These are phyloP conservation scores for Eilema griseolum DNA, from an alignment of 2,888 invertebrate genomes.

Conservation along the genomic window DNA sequence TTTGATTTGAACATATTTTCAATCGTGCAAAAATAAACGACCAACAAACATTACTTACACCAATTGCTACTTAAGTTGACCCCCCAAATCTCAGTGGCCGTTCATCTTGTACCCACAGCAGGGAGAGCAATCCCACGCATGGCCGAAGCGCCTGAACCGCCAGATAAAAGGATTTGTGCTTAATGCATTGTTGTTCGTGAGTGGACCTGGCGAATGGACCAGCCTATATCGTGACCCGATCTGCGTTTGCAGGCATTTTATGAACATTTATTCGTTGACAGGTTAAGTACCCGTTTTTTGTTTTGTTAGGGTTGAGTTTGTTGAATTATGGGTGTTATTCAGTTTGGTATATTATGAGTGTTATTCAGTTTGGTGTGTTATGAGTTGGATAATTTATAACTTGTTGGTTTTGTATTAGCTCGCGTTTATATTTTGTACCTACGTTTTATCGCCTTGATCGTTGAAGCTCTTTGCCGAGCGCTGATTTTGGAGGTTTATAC, in stretches of 20 bases:
- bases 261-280: slow-evolving; percentile 7
- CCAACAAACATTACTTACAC: slow-evolving; percentile 10
- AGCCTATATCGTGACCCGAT: slow-evolving; percentile 19
- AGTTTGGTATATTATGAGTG: neutral
- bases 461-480: too few relatives aligned
- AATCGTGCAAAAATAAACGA: slow-evolving; percentile 6
- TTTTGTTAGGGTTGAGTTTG: slow-evolving; percentile 4
- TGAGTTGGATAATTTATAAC: neutral
- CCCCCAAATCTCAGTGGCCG: slow-evolving; percentile 22
- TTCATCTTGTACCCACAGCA: slow-evolving; percentile 42
- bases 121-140: slow-evolving; percentile 59
- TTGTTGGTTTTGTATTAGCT: neutral
- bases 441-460: neutral
- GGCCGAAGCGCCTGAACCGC: slow-evolving; percentile 56
- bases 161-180: slow-evolving; percentile 66
- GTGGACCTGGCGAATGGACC: slow-evolving; percentile 38
- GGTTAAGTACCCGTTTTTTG: slow-evolving; percentile 13
- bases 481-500: too few relatives aligned
- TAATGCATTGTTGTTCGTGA: slow-evolving; percentile 59
- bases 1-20: neutral
- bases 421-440: neutral
- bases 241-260: slow-evolving; percentile 21
- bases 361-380: neutral
- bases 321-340: neutral
- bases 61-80: slow-evolving; percentile 10